phyloP scores from a whole-genome alignment of 2,888 invertebrate genomes.

The Peribatodes rhomboidaria region DNA sequence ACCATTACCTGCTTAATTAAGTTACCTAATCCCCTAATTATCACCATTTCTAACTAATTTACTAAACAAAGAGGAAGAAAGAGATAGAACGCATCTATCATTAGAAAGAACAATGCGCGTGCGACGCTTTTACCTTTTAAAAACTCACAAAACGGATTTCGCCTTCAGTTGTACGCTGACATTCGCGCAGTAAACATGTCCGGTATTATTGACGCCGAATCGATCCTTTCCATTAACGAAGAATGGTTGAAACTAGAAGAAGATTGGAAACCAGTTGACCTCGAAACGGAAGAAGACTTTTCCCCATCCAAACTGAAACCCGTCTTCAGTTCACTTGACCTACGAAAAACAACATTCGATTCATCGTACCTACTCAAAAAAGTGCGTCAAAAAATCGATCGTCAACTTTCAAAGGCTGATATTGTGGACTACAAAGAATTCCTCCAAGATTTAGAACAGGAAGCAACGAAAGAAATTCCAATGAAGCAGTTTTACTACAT shows the following conservation, averaged over 20 bases:
- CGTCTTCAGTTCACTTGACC: constrained; percentile 69
- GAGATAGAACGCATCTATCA: constrained; percentile 24
- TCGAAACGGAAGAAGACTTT: constrained; percentile 72
- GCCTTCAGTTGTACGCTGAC: constrained; percentile 32
- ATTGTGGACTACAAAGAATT: constrained; percentile 71
- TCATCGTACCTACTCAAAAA: constrained; percentile 74
- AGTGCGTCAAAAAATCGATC: constrained; percentile 63
- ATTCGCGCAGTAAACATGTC: constrained; percentile 26
- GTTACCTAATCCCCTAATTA: constrained; percentile 22
- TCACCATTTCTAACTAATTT: constrained; percentile 20
- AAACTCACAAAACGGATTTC: constrained; percentile 10
- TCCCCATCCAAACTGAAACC: constrained; percentile 54
- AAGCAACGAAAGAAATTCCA: constrained; percentile 48
- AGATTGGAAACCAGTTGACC: constrained; percentile 75
- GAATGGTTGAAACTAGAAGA: constrained; percentile 75
- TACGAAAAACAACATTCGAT: constrained; percentile 72
- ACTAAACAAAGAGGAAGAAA: constrained; percentile 28
- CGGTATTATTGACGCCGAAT: constrained; percentile 66
- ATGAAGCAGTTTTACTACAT: constrained; percentile 66
- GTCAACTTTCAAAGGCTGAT: constrained; percentile 64
- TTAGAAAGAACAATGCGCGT: constrained; percentile 27
- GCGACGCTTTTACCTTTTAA: constrained; percentile 39
- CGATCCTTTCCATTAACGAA: constrained; percentile 71
- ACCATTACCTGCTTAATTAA: constrained; percentile 13
- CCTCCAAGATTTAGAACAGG: constrained; percentile 62